Base-by-base conservation (phyloP, 2,888 invertebrate genomes). In the Allophyes oxyacanthae region DNA sequence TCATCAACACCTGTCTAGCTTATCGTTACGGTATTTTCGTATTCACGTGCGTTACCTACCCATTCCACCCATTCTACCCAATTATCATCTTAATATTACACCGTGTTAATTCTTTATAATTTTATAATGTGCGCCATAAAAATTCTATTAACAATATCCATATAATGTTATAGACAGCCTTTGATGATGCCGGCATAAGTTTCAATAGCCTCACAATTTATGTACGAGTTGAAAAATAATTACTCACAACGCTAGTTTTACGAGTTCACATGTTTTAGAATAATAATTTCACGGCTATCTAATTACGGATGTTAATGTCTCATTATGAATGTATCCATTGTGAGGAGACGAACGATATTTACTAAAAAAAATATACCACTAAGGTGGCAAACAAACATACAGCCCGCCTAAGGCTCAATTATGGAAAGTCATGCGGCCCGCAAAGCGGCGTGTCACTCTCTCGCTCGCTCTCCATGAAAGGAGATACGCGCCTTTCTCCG, bases 231-330 rank as follows among this genome's bases (percentile, higher is more conserved):
- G 64, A 77, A 77, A 79, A 77, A 78, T 78, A 77, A 81, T 81
- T 79, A 78, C n/a, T n/a, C n/a, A n/a, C 32, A 55, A 55, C 75
- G 61, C 61, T 51, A 54, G 70, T 71, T 76, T 79, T 75, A 81
- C 62, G 72, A 74, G 67, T 73, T 77, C 66, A 77, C 75, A 74
- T 79, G 78, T 77, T 76, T 72, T 75, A 71, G 72, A 76, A 81
- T 81, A 84, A 83, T 85, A 84, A 86, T 86, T 88, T 87, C 82
- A 88, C 85, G 86, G 85, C 77, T 78, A 84, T 77, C 86, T 86
- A 75, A 86, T 87, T 88, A 86, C 75, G 79, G 73, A 83, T 79
- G 79, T 78, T 81, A 81, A 78, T 81, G 77, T 78, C 81, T 85
- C 78, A 85, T 84, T 84, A 81, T 65, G 78, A 61, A 50, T 41